phyloP scores from a whole-genome alignment of 2,888 invertebrate species.

The Zele albiditarsus region DNA sequence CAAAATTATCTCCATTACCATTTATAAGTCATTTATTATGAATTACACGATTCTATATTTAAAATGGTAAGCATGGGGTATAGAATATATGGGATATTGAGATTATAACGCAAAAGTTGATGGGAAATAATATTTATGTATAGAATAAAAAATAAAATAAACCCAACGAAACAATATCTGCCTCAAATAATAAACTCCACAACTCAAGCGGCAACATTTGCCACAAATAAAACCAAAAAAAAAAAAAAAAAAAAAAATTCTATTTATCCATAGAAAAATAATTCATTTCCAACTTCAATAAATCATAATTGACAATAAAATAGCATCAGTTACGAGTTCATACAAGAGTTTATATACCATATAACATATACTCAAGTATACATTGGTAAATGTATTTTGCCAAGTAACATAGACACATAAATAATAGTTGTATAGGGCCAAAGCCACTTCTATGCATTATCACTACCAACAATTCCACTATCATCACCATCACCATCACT shows the following conservation, averaged over 20 bases:
- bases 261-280: too few species aligned
- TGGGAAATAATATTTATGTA: constrained; percentile 29
- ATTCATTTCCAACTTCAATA: too few species aligned
- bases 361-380: background rate
- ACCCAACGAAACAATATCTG: background rate
- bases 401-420: constrained; percentile 39
- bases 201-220: too few species aligned
- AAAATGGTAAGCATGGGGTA: constrained; percentile 69
- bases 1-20: constrained; percentile 59
- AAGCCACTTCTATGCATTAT: constrained; percentile 72
- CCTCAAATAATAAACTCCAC: too few species aligned
- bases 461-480: constrained; percentile 54
- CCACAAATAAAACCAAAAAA: too few species aligned
- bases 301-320: too few species aligned
- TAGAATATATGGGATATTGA: constrained; percentile 72
- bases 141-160: too few species aligned
- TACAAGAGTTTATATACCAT: too few species aligned
- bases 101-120: constrained; percentile 70
- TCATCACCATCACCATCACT: constrained; percentile 28
- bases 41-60: constrained; percentile 73
- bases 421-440: constrained; percentile 60
- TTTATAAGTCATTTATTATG: constrained; percentile 73
- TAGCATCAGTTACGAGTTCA: too few species aligned
- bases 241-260: background rate
- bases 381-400: constrained; percentile 59